Evolutionary conservation across 2,888 invertebrate species (phyloP).

Genomic region (Bellardia bayeri): DNA sequence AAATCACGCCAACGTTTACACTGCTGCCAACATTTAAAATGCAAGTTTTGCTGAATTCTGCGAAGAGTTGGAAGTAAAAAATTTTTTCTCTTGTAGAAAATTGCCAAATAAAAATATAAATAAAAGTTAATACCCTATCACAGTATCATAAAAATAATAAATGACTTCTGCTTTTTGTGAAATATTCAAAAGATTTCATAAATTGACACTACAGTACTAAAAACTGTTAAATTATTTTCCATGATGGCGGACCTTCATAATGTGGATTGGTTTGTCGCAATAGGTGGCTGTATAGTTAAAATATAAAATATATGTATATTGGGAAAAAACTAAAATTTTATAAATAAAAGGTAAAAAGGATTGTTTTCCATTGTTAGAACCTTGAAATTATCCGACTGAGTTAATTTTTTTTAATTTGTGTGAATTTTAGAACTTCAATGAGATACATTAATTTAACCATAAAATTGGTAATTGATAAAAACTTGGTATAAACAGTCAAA

Average conservation of each 20-base stretch:
- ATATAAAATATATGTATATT: neutral
- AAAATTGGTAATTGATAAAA: slow-evolving; percentile 5
- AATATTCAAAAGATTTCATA: neutral
- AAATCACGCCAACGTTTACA: slow-evolving; percentile 70
- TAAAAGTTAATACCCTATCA: slow-evolving; percentile 10
- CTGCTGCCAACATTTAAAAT: slow-evolving; percentile 70
- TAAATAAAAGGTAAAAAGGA: neutral
- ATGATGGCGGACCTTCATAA: slow-evolving; percentile 61
- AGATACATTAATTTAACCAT: slow-evolving; percentile 8
- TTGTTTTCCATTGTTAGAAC: neutral
- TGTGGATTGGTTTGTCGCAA: slow-evolving; percentile 56
- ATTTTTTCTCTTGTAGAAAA: slow-evolving; percentile 65
- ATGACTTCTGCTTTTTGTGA: neutral
- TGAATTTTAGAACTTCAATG: slow-evolving; percentile 25
- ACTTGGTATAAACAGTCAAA: slow-evolving; percentile 27
- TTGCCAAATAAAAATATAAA: slow-evolving; percentile 67
- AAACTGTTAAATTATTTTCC: slow-evolving; percentile 8
- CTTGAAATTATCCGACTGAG: neutral
- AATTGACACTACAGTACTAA: neutral
- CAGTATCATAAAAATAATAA: slow-evolving; percentile 7
- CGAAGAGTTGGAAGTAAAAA: slow-evolving; percentile 62
- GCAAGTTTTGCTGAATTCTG: slow-evolving; percentile 63
- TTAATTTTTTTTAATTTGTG: neutral
- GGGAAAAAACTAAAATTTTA: neutral
- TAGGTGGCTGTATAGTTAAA: neutral